Evolutionary conservation across 2,113 vertebrate species (phyloP).

Genomic region (Myotis yumanensis): DNA sequence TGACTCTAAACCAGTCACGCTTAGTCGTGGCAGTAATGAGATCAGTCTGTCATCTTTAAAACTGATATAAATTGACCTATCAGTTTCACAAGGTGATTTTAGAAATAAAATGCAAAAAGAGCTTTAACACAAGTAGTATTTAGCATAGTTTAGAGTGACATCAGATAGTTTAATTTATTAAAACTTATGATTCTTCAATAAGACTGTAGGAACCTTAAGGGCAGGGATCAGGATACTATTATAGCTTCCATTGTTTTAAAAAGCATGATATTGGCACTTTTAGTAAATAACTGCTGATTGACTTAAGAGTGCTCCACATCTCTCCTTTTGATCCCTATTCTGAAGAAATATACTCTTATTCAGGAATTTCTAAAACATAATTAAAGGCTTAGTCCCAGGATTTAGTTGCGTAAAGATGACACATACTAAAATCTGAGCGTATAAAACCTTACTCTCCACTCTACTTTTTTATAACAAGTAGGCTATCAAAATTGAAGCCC

Average conservation of each 20-base stretch:
- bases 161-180: slow-evolving; percentile 36
- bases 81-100: slow-evolving; percentile 29
- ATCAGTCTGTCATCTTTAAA: slow-evolving; percentile 28
- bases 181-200: slow-evolving; percentile 22
- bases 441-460: neutral
- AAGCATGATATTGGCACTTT: neutral
- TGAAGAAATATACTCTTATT: slow-evolving; percentile 44
- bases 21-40: too few species aligned
- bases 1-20: neutral
- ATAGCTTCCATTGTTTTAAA: slow-evolving; percentile 4
- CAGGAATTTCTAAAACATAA: neutral
- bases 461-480: slow-evolving; percentile 10
- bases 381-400: neutral
- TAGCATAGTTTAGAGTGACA: slow-evolving; percentile 25
- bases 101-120: slow-evolving; percentile 32
- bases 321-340: neutral
- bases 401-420: neutral
- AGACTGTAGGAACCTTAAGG: neutral
- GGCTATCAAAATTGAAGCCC: slow-evolving; percentile 37
- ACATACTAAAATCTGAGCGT: slow-evolving; percentile 39
- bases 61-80: neutral
- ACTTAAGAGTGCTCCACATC: neutral
- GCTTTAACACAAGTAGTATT: neutral
- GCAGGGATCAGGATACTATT: neutral
- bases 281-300: slow-evolving; percentile 6